A percentile compares a stretch with the other conserved stretches of the same genome.
Evolutionary conservation across 2,797 vertebrate genomes (phyloP).

Genomic region (Microctenopoma steveboyesi): DNA sequence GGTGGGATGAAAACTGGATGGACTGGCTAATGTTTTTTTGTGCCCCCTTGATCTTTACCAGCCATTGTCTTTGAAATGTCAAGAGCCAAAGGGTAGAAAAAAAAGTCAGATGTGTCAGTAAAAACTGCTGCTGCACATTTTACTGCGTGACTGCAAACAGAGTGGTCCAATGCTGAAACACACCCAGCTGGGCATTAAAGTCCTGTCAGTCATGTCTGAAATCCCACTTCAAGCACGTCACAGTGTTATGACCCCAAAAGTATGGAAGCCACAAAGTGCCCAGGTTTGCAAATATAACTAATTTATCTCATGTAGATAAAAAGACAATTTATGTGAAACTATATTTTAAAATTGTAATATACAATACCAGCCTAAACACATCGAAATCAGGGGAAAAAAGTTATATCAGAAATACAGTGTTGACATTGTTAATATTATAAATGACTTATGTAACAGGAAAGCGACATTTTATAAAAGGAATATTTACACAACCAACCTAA

Average conservation of each 20-base stretch:
- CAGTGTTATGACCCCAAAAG: not conserved
- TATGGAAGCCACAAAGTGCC: not conserved
- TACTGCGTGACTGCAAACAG: not conserved
- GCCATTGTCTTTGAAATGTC: slow-evolving; percentile 28
- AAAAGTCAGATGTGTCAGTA: not conserved
- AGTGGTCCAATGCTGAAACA: not conserved
- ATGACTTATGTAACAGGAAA: too few relatives aligned
- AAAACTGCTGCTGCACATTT: not conserved
- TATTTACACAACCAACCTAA: too few relatives aligned
- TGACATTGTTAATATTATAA: too few relatives aligned
- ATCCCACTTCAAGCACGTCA: not conserved
- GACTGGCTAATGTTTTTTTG: slow-evolving; percentile 32
- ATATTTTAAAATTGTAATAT: too few relatives aligned
- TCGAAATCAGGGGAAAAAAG: too few relatives aligned
- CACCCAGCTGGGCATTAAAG: not conserved
- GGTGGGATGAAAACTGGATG: slow-evolving; percentile 39
- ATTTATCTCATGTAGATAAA: too few relatives aligned
- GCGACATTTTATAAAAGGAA: too few relatives aligned
- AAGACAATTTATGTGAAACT: too few relatives aligned
- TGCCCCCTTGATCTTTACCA: slow-evolving; percentile 22
- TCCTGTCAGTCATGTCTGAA: not conserved
- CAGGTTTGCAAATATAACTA: not conserved
- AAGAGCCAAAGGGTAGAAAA: slow-evolving; percentile 3
- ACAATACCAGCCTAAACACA: too few relatives aligned
- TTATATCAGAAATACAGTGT: too few relatives aligned